These are phyloP conservation scores for Agriopis marginaria DNA, from an alignment of 2,888 invertebrate species.

Conservation along the genomic window DNA sequence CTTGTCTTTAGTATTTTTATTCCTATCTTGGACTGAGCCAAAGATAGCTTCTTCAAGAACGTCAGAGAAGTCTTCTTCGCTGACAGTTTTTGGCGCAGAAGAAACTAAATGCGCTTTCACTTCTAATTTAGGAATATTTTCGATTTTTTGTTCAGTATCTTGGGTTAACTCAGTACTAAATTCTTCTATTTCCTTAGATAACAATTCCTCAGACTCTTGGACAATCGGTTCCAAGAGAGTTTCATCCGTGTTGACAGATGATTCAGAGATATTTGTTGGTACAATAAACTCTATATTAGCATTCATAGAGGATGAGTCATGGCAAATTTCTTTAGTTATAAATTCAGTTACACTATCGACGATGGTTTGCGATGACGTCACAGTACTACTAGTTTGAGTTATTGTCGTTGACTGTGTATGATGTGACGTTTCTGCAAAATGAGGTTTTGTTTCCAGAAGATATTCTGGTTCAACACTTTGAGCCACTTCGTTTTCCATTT, in stretches of 20 bases:
- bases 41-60: conserved; percentile 86
- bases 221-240: neutral
- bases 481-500: conserved; percentile 9
- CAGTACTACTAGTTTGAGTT: conserved; percentile 16
- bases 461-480: conserved; percentile 1
- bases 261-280: neutral
- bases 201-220: neutral
- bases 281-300: neutral
- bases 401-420: neutral
- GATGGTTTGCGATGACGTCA: conserved; percentile 12
- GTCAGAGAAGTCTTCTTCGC: conserved; percentile 57
- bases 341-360: conserved; percentile 32
- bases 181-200: neutral
- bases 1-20: conserved; percentile 50
- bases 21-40: conserved; percentile 87
- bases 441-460: neutral
- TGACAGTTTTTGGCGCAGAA: conserved; percentile 29
- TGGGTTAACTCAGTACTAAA: neutral
- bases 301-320: conserved; percentile 20
- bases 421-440: neutral
- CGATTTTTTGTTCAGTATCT: neutral
- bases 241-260: neutral
- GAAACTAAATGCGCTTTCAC: neutral
- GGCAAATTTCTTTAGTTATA: conserved; percentile 32
- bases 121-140: neutral